Base-by-base conservation (phyloP, 2,113 vertebrate species). In the Gallinago paraguaiae region DNA sequence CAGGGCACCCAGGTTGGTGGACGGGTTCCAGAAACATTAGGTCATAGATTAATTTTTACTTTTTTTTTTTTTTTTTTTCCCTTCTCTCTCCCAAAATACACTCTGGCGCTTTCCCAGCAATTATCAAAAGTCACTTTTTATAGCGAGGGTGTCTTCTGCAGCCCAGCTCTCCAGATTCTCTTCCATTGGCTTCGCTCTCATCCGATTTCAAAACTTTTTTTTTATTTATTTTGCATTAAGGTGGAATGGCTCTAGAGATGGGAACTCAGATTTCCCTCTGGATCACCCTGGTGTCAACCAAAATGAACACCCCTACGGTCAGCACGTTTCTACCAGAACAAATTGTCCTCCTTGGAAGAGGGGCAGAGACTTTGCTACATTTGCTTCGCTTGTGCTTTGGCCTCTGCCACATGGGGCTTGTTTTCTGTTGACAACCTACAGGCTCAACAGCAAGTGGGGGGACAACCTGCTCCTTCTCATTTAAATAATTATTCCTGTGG, bases 101-200 rank as follows among this genome's bases (percentile, higher is more conserved):
- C 64, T 48, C 76, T 7, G 76, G 94, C 92, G 71, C 71, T 93
- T 95, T 88, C 93, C 97, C 96, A 98, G 95, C 67, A 86, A 96
- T 97, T 97, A 96, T 94, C 93, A 96, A 91, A 97, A 96, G 94
- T 90, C 86, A 88, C 83, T 96, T 97, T 97, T 98, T 95, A 97
- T 67, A 92, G 93, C 19, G 2, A 72, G 82, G 39, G 30, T 69
- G 83, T 77, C n/a, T 86, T 86, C 92, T 83, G 27, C 15, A 92
- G 86, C 81, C 89, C 83, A 92, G 86, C 64, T 35, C 87, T 94
- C 50, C 86, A 75, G 39, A 83, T 91, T 92, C 78, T 95, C 87
- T 60, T 80, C 63, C 56, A 41, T 28, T 96, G 97, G 78, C 94
- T 96, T 91, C 27, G 0, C 68, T 87, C 72, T 76, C 72, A 72